These are phyloP conservation scores for Hirtodrosophila confusa DNA, from an alignment of 2,888 invertebrate species.

Conservation along the genomic window DNA sequence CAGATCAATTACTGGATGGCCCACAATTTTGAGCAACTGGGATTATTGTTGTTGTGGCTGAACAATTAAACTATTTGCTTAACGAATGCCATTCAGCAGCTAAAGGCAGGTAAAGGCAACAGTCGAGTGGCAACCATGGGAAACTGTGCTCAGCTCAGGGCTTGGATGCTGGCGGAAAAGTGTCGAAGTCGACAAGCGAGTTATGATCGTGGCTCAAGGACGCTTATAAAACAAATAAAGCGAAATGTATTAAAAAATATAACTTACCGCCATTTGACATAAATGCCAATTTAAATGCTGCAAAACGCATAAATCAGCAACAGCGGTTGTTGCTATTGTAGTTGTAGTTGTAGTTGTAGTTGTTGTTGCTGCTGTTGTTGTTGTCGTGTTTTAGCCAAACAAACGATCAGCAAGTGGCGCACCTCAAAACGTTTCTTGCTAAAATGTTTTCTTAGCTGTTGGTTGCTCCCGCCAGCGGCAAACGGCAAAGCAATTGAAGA, in stretches of 20 bases:
- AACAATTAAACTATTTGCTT: conserved; percentile 51
- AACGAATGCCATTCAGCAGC: conserved; percentile 33
- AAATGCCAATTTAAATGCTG: conserved; percentile 82
- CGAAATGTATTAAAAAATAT: conserved; percentile 79
- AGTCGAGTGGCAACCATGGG: conserved; percentile 62
- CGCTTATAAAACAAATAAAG: conserved; percentile 75
- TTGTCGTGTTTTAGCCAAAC: conserved; percentile 62
- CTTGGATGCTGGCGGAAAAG: conserved; percentile 67
- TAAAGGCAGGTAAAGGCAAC: conserved; percentile 30
- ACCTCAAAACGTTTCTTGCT: conserved; percentile 61
- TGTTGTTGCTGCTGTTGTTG: conserved; percentile 33
- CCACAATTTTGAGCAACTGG: conserved; percentile 18
- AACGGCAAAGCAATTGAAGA: conserved; percentile 63
- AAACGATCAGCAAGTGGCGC: conserved; percentile 79
- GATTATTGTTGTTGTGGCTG: conserved; percentile 26
- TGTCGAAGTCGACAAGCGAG: conserved; percentile 60
- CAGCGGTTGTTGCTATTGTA: conserved; percentile 27
- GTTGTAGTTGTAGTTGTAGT: conserved; percentile 15
- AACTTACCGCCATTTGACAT: conserved; percentile 75
- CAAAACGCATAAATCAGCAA: conserved; percentile 79
- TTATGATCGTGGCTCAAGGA: conserved; percentile 69
- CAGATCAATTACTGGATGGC: conserved; percentile 2
- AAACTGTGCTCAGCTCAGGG: conserved; percentile 57
- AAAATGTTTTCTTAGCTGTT: conserved; percentile 23
- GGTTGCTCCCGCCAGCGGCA: conserved; percentile 29